Evolutionary conservation across 2,113 vertebrate species (phyloP), one percentile per base, ranked within the genome.

Genomic region (Ceyx cyanopectus): DNA sequence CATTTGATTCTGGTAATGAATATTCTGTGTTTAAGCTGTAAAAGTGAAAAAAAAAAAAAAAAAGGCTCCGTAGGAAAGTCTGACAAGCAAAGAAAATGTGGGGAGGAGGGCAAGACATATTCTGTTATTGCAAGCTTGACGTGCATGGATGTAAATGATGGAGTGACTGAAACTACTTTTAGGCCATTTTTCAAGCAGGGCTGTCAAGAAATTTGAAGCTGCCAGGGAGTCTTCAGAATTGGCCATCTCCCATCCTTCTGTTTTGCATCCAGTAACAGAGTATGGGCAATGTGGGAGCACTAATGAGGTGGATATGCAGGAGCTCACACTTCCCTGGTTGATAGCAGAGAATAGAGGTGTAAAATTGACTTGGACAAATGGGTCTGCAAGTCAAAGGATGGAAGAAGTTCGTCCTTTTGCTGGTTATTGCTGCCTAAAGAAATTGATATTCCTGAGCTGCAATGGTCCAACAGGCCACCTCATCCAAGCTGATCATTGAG

Each of bases 241-340:
- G 13, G 23, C 3, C 23, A 23, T 7, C 7, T 66, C 19, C 27
- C 10, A 43, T 22, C 40, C 12, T 79, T 77, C 16, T 46, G 10
- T 6, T 86, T 61, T 1, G 0, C 11, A 41, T 27, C 9, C 1
- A 0, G 23, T 30, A 45, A 9, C 1, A 19, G 37, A 29, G 6
- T 23, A 34, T 48, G 32, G 14, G 26, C 0, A 2, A 12, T 22
- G 37, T 8, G 27, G 12, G 37, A 32, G 10, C 26, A n/a, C 43
- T 32, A 17, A 53, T 0, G 0, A 74, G 18, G 15, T 24, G 41
- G 9, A 6, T 21, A 20, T 17, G 12, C 24, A 48, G 50, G 45
- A 66, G 23, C 27, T 87, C 66, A 61, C 9, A 21, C 13, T 68
- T 81, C 12, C 4, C 40, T 8, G 6, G 11, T 27, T 48, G 7